Base-by-base conservation (phyloP, 2,113 vertebrate genomes). In the Empidonax traillii region DNA sequence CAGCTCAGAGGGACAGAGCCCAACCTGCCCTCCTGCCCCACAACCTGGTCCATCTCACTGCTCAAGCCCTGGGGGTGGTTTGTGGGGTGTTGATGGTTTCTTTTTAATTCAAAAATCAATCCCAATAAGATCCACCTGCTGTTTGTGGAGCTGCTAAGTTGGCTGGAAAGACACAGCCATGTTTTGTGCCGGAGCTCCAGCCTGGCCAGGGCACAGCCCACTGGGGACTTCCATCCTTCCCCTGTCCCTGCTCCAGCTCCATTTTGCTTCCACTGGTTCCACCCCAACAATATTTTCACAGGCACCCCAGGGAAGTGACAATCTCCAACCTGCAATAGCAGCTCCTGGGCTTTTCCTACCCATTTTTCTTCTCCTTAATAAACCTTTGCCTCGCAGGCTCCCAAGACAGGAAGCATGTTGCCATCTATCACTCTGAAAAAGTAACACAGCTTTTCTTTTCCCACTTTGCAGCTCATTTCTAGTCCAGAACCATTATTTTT, bases 391-490 rank as follows among this genome's bases (percentile, higher is more conserved):
- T 91, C 51, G 44, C 17, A 46, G 15, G 67, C 41, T 91, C 41
- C 33, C 85, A 61, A 67, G 77, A 65, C 59, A 87, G 51, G 76
- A 77, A 69, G 69, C 8, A 6, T 30, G 59, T 61, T 95, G 73
- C 76, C 63, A 93, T 91, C 85, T 81, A 81, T 56, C 85, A 94
- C 81, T 47, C 59, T 61, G 44, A 61, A 66, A 66, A 77, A 68
- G 43, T 11, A 87, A 69, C 72, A 22, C 72, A 84, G 28, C 33
- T 77, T 67, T 49, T 79, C 5, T 83, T 83, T 61, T n/a, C 22
- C 66, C 28, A 53, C 47, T 76, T 53, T 55, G 65, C 67, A 87
- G 43, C 47, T 47, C 2, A 71, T 49, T 59, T 92, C 35, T 61
- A 31, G 23, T 58, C 30, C 81, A 91, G 30, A 76, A 28, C 51